Percentiles rank a stretch among this genome's conserved stretches.
phyloP scores from a whole-genome alignment of 2,113 vertebrate species.

The Himantopus leucocephalus region DNA sequence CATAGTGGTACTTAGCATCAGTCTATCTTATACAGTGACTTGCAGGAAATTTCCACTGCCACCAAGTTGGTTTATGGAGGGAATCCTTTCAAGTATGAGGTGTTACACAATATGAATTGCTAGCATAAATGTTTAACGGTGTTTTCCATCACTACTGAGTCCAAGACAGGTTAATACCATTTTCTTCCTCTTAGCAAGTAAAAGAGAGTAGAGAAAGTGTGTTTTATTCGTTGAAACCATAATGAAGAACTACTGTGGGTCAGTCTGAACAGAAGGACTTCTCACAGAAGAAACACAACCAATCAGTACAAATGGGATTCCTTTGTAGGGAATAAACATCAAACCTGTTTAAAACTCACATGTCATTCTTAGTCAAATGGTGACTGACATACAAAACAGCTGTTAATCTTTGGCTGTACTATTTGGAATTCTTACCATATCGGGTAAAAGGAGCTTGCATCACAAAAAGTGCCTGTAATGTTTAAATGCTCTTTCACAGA shows the following conservation, averaged over 20 bases:
- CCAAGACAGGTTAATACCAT: neutral
- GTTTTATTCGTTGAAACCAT: neutral
- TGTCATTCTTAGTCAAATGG: neutral
- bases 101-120: neutral
- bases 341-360: neutral
- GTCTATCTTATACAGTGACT: neutral
- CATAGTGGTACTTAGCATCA: neutral
- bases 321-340: neutral
- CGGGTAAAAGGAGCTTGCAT: neutral
- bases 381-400: neutral
- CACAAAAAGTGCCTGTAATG: neutral
- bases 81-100: neutral
- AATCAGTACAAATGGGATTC: neutral
- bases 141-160: neutral
- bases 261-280: neutral
- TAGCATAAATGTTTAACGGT: neutral
- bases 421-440: neutral
- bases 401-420: neutral
- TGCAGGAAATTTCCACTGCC: neutral
- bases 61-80: neutral
- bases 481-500: neutral
- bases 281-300: neutral
- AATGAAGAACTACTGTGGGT: neutral
- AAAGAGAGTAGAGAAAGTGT: neutral
- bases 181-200: neutral